These are phyloP conservation scores for Taeniopygia guttata DNA, from an alignment of 2,797 vertebrate species.

Conservation along the genomic window DNA sequence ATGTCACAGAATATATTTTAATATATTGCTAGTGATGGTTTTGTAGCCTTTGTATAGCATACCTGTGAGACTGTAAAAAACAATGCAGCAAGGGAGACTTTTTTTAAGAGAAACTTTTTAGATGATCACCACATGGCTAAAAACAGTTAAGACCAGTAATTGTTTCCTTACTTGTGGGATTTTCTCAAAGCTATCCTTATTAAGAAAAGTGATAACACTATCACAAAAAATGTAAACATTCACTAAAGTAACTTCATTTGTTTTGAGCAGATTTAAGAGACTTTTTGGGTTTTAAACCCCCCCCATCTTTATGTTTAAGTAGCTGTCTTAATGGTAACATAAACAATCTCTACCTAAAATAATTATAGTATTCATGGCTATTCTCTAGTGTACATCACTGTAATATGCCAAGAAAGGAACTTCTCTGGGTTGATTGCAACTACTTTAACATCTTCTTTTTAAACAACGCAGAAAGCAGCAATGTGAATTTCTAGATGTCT, in stretches of 20 bases:
- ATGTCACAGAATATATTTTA: not conserved
- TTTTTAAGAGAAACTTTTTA: not conserved
- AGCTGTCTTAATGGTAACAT: not conserved
- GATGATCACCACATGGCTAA: not conserved
- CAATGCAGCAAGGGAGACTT: not conserved
- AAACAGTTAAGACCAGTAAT: not conserved
- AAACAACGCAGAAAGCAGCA: not conserved
- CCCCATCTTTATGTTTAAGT: not conserved
- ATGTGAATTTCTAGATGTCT: not conserved
- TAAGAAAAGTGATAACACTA: not conserved
- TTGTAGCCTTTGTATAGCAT: not conserved
- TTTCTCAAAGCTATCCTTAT: not conserved
- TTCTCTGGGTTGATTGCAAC: not conserved
- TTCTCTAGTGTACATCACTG: not conserved
- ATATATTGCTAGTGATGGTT: not conserved
- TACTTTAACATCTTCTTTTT: conserved; percentile 2
- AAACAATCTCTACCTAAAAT: not conserved
- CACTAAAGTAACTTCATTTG: not conserved
- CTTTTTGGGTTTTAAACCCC: not conserved
- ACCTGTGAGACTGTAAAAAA: not conserved
- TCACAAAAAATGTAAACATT: not conserved
- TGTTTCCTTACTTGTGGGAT: not conserved
- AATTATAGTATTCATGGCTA: not conserved
- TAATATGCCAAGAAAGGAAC: not conserved
- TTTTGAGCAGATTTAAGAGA: not conserved